phyloP scores from a whole-genome alignment of 2,888 invertebrate species.

The Papilio gigon region DNA sequence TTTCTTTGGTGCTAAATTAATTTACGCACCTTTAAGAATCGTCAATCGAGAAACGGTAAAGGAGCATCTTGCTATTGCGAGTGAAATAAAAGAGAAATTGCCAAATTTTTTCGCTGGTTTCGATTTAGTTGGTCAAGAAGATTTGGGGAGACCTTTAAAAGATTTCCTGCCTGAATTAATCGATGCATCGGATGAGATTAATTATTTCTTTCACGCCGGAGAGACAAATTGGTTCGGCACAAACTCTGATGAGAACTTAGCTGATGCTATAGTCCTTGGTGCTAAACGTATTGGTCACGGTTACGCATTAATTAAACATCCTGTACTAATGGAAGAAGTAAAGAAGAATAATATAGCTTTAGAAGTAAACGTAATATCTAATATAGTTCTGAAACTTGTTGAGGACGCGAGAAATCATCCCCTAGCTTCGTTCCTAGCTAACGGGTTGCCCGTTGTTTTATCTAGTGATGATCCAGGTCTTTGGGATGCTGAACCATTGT shows the following conservation, averaged over 20 bases:
- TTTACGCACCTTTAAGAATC: slow-evolving; percentile 85
- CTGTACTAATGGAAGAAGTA: slow-evolving; percentile 82
- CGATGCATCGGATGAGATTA: slow-evolving; percentile 73
- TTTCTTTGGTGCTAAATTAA: slow-evolving; percentile 86
- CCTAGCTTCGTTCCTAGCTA: slow-evolving; percentile 83
- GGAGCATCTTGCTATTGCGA: slow-evolving; percentile 73
- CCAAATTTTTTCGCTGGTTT: slow-evolving; percentile 90
- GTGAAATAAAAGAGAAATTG: slow-evolving; percentile 72
- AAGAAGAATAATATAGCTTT: slow-evolving; percentile 85
- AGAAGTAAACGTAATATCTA: slow-evolving; percentile 91
- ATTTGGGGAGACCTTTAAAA: slow-evolving; percentile 84
- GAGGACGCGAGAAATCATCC: slow-evolving; percentile 90
- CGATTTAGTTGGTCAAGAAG: slow-evolving; percentile 92
- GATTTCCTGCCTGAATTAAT: slow-evolving; percentile 82
- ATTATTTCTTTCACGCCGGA: slow-evolving; percentile 90
- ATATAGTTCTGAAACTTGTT: slow-evolving; percentile 87
- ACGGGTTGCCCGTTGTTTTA: slow-evolving; percentile 87
- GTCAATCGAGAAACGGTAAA: slow-evolving; percentile 68
- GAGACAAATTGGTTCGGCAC: slow-evolving; percentile 90
- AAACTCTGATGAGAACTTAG: slow-evolving; percentile 86
- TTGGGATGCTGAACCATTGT: slow-evolving; percentile 88
- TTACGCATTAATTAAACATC: slow-evolving; percentile 88
- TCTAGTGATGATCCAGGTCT: slow-evolving; percentile 90
- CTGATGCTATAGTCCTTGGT: slow-evolving; percentile 88
- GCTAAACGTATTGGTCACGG: slow-evolving; percentile 90